phyloP scores from a whole-genome alignment of 2,888 invertebrate genomes.

The Mylabris sibirica region DNA sequence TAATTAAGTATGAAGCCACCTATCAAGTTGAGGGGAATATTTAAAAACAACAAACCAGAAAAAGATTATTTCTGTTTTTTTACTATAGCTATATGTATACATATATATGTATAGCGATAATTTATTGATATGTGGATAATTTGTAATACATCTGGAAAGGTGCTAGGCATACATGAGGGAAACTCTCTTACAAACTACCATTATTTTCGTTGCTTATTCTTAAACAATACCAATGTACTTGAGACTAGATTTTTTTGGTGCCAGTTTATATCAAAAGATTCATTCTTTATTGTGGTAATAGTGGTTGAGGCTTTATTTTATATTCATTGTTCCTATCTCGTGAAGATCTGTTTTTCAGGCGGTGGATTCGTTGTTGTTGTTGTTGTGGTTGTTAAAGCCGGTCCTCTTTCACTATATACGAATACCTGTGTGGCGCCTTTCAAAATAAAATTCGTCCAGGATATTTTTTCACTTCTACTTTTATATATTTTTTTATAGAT shows the following conservation, averaged over 20 bases:
- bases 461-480: background rate
- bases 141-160: background rate
- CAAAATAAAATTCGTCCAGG: constrained; percentile 2
- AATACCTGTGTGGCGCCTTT: constrained; percentile 37
- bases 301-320: background rate
- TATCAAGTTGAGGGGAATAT: constrained; percentile 16
- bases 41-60: background rate
- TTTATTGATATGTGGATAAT: background rate
- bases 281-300: background rate
- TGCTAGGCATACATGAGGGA: no score
- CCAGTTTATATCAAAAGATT: background rate
- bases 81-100: no score
- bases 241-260: background rate
- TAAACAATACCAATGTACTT: no score
- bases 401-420: constrained; percentile 14
- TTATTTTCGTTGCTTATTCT: no score
- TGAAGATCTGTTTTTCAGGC: constrained; percentile 44
- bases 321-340: constrained; percentile 30
- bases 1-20: constrained; percentile 47
- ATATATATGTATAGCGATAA: background rate
- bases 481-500: background rate
- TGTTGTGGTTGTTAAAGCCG: constrained; percentile 30
- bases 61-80: no score
- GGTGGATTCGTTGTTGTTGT: constrained; percentile 42
- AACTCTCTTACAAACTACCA: no score